Evolutionary conservation across 1,140 invertebrate species (phyloP), one percentile per base, ranked within the genome.

Genomic region (Micrasema longulum): DNA sequence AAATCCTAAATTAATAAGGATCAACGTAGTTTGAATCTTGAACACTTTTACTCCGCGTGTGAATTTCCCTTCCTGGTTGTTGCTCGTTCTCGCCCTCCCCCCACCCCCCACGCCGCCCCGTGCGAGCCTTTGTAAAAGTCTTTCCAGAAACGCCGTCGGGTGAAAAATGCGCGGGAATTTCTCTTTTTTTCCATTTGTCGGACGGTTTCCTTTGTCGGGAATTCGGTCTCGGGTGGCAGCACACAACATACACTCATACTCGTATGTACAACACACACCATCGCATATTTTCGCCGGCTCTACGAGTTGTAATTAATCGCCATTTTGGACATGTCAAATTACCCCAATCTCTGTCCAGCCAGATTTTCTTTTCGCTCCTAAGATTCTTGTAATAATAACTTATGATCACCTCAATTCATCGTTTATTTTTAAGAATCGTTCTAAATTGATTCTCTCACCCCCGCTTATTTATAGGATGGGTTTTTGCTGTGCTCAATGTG

Each of bases 111-210:
- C 26, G 2, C 26, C 26, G 3, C 26, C 26, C 26, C 26, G 3
- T 4, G 3, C 26, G 26, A 7, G 26, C 26, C n/a, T n/a, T 31
- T 12, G 23, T 41, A 60, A 23, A 60, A 35, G 55, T 16, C 55
- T 60, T 60, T 60, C 55, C 55, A 41, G 36, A 38, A 60, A 60
- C 36, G 55, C 55, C 55, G 55, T 41, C 55, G 55, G 55, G 55
- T 60, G 55, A 60, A 38, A 60, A 60, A 60, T 41, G 31, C 35
- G 35, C 35, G 36, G 55, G 55, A 60, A 60, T 60, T 60, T 60
- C 35, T 60, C 52, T 26, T 55, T 60, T 60, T 60, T 60, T 41
- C 18, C 36, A 60, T 41, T 60, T 60, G 55, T 36, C 55, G 55
- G 55, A 35, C 55, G 55, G 55, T 60, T 41, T 41, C 55, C 36